Percentiles rank a stretch among this genome's conserved stretches.
phyloP scores from a whole-genome alignment of 2,888 invertebrate genomes.

The Acrobasis repandana region DNA sequence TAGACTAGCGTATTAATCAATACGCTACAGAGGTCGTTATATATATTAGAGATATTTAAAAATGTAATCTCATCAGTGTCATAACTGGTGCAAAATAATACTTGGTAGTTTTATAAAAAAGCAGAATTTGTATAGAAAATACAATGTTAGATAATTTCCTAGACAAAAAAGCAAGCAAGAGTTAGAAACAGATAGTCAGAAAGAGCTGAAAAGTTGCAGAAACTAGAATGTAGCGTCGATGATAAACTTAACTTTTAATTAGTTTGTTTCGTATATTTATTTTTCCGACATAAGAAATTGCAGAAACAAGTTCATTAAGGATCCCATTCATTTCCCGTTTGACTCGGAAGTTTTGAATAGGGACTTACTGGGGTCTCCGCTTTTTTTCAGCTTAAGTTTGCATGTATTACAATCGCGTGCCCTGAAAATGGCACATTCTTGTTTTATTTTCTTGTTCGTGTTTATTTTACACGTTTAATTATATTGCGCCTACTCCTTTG shows the following conservation, averaged over 20 bases:
- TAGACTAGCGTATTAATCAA: no score
- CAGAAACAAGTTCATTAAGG: conserved; percentile 25
- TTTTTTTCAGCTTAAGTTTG: conserved; percentile 12
- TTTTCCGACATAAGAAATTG: conserved; percentile 14
- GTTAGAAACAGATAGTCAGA: no score
- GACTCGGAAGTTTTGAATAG: conserved; percentile 20
- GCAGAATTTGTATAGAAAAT: no score
- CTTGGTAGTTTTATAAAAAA: no score
- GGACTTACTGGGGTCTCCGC: neutral
- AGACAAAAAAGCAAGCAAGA: no score
- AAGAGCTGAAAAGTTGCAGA: neutral
- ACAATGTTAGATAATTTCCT: no score
- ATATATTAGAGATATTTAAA: no score
- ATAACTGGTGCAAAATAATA: no score
- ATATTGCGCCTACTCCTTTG: neutral
- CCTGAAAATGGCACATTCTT: neutral
- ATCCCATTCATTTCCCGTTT: conserved; percentile 23
- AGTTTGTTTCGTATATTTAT: neutral
- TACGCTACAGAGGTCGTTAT: no score
- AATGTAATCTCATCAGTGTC: no score
- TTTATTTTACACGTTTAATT: neutral
- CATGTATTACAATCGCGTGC: conserved; percentile 13
- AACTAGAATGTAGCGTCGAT: neutral
- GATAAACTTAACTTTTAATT: conserved; percentile 9
- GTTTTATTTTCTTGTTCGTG: neutral